Percentiles rank a stretch among this genome's conserved stretches.
These are phyloP conservation scores for Dendrocopos noguchii DNA, from an alignment of 2,113 vertebrate genomes.

Conservation along the genomic window DNA sequence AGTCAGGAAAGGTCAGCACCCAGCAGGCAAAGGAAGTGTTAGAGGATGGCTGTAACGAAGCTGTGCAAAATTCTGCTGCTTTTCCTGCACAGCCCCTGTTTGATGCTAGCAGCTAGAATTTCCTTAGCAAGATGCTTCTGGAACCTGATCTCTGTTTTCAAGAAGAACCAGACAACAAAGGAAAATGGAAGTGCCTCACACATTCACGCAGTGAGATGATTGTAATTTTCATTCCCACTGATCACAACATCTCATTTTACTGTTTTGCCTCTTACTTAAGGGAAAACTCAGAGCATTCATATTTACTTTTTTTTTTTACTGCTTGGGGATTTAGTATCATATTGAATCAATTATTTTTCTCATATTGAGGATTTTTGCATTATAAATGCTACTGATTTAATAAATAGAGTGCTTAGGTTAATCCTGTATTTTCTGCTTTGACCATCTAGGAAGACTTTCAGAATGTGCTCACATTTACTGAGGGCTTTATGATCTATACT, in stretches of 20 bases:
- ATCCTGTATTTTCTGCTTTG: background rate
- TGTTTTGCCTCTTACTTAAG: background rate
- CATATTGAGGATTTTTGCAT: background rate
- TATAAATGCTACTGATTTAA: background rate
- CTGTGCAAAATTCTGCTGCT: background rate
- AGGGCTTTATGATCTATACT: background rate
- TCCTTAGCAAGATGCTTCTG: background rate
- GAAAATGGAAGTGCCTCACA: background rate
- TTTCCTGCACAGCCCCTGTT: background rate
- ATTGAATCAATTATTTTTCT: background rate
- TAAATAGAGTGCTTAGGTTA: background rate
- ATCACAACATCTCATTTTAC: background rate
- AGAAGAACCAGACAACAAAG: background rate
- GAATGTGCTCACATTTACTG: background rate
- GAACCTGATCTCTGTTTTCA: background rate
- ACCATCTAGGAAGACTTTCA: background rate
- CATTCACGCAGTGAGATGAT: background rate
- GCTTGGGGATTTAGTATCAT: background rate
- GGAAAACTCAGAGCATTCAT: background rate
- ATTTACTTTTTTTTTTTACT: background rate
- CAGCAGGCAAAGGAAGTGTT: accelerated
- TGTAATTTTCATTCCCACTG: background rate
- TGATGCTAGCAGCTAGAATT: background rate
- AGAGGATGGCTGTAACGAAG: too few relatives aligned
- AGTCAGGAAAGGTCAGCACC: background rate